Base-by-base conservation (phyloP, 2,797 vertebrate species). In the Acanthurus lineatus region DNA sequence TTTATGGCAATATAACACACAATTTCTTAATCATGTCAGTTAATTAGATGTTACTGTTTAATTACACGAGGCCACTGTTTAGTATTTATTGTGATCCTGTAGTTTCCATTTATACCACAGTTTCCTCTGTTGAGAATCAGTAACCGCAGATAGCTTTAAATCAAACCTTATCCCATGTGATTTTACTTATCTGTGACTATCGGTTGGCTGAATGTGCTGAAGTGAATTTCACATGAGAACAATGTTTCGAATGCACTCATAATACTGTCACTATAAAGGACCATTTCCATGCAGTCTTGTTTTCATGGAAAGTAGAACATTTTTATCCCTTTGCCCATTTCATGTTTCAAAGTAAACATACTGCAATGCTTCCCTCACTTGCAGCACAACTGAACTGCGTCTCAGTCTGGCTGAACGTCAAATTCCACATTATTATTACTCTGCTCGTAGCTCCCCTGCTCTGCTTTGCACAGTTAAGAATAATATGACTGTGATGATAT, bases 321-420 rank as follows among this genome's bases (percentile, higher is more conserved):
- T 20, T 77, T 73, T 70, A 69, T 76, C 12, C 52, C 32, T 68
- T 82, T 82, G 79, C 58, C 42, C 57, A 71, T 47, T 74, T 82
- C 42, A 52, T 63, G 51, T 84, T 83, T 88, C 54, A 79, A 86
- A 90, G 83, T 85, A 87, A 91, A 88, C 70, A 66, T 45, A 87
- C 38, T 71, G 71, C 86, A 87, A 79, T 69, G 61, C 64, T 81
- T 84, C 58, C 77, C 47, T 84, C 81, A 82, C 68, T 90, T 84
- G 72, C 67, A 79, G 70, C 76, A 81, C 76, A 90, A 92, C 90
- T 93, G 69, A 92, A 83, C 60, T 58, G 75, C 68, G 75, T 88
- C 86, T 79, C 69, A 22, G 67, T 81, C 83, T 90, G 91, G 82
- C 87, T 64, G 77, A 57, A 60, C 54, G 14, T 83, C 84, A 91